phyloP scores from a whole-genome alignment of 2,888 invertebrate species.

The Dynastes grantii region DNA sequence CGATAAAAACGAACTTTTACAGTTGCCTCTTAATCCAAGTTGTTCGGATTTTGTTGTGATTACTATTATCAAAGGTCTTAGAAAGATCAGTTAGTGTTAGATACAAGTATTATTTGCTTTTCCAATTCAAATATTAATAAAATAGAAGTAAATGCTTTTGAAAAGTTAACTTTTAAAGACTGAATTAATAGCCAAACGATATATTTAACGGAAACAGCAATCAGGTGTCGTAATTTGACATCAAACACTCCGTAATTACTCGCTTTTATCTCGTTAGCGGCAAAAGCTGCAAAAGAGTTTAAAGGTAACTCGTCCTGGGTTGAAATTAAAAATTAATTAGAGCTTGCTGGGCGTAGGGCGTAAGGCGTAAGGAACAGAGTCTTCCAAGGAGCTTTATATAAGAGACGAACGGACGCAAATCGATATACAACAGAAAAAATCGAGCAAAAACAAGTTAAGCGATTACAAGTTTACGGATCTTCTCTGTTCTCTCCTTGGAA shows the following conservation, averaged over 20 bases:
- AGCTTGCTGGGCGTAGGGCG: neutral
- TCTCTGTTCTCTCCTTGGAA: neutral
- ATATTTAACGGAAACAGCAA: neutral
- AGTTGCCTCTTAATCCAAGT: too few relatives aligned
- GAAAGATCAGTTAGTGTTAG: too few relatives aligned
- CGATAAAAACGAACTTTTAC: too few relatives aligned
- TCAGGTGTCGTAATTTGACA: conserved; percentile 7
- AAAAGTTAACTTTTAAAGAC: too few relatives aligned
- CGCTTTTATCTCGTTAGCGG: neutral
- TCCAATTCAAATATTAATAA: too few relatives aligned
- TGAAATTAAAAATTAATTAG: conserved; percentile 26
- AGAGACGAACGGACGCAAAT: neutral
- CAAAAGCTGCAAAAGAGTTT: neutral
- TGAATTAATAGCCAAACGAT: too few relatives aligned
- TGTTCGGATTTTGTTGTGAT: too few relatives aligned
- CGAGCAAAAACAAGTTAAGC: neutral
- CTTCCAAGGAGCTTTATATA: neutral
- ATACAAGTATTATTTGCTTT: too few relatives aligned
- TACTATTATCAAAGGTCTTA: too few relatives aligned
- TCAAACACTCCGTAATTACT: conserved; percentile 7
- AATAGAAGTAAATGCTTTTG: too few relatives aligned
- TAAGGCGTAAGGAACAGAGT: neutral
- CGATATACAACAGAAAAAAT: neutral
- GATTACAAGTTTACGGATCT: neutral
- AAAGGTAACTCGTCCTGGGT: neutral